Conservation (phyloP, 2,797 vertebrate species). For the Staurois parvus region DNA sequence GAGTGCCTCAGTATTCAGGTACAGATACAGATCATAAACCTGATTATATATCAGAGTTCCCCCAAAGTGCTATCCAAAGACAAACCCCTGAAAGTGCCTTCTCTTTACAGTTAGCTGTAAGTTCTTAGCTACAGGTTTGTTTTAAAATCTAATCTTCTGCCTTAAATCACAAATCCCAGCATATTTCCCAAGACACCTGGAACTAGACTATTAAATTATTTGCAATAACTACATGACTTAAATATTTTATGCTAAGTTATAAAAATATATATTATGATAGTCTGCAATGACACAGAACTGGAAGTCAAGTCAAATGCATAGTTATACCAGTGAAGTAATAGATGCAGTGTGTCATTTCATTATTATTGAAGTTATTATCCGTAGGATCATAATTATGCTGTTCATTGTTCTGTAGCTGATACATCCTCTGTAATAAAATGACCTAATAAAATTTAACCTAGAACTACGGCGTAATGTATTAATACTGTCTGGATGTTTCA, state of each 20-base stretch:
- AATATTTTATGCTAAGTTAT: background rate
- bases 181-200: background rate
- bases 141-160: background rate
- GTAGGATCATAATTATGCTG: constrained; percentile 38
- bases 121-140: background rate
- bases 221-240: background rate
- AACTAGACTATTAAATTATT: background rate
- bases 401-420: constrained; percentile 6
- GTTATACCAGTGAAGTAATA: constrained; percentile 37
- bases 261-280: constrained; percentile 25
- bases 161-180: background rate
- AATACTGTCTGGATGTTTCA: constrained; percentile 17
- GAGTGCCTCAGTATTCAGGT: no score
- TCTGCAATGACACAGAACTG: constrained; percentile 2
- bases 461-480: constrained; percentile 7
- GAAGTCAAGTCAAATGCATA: constrained; percentile 16
- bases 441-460: constrained; percentile 28
- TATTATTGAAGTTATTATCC: constrained; percentile 29
- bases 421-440: constrained; percentile 42
- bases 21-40: no score
- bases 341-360: constrained; percentile 30
- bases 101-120: background rate
- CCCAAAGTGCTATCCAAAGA: no score
- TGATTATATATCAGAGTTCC: no score
- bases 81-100: background rate